Base-by-base conservation (phyloP, 2,113 vertebrate species). In the Phrynosoma blainvillii region DNA sequence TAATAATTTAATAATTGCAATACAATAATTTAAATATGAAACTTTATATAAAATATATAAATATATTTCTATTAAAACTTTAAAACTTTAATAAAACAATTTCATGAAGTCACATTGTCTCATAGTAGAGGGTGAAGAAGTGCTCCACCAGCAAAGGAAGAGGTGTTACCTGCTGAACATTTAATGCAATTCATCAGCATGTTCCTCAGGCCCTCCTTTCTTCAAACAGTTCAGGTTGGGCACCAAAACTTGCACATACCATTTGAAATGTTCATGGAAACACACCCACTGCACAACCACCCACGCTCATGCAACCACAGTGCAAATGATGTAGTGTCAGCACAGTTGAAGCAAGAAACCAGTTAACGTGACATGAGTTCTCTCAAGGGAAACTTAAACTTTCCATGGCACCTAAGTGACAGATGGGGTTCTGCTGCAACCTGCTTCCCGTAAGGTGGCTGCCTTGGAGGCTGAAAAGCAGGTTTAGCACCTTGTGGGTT, bases 211-310 rank as follows among this genome's bases (percentile, higher is more conserved):
- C 71, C 9, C 47, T 12, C 30, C 0, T 0, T 80, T 59, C 68
- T 74, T 54, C 71, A 32, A 23, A 30, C 21, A 0, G 0, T 65
- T 62, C 36, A 71, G 59, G 65, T 86, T 0, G 0, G 68, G 21
- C 9, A 70, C 71, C 47, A 36, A 77, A 83, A 70, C 32, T 78
- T 32, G 66, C 71, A 42, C 1, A 20, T 88, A 59, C 88, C 52
- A 74, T 65, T 62, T 76, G 84, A 47, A 82, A 25, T 36, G 20
- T 80, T 90, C 87, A 16, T 20, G 40, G 47, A 12, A 76, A 66
- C 70, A 87, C 86, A 68, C 80, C 71, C 79, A 16, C 27, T 62
- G 42, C 70, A 82, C 88, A 62, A 42, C 85, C 75, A 86, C 89
- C 82, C 89, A 89, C 0, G 0, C 77, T 80, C 84, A 5, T 62